Conservation (phyloP, 1,140 invertebrate species). For the Halictus rubicundus region DNA sequence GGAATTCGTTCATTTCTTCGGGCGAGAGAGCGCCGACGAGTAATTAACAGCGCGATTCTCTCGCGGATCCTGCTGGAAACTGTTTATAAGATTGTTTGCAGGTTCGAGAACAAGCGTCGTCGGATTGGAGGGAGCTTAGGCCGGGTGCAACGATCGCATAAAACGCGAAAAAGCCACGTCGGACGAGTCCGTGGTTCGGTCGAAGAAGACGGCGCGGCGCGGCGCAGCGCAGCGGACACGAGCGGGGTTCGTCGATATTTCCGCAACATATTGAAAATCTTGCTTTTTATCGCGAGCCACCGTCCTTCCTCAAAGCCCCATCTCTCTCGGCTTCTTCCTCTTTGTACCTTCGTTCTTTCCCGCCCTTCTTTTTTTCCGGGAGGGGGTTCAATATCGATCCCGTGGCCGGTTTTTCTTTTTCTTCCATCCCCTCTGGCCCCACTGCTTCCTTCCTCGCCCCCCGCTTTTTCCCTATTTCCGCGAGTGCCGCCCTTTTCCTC, state of each 20-base stretch:
- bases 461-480: constrained; percentile 54
- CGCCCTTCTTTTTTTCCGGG: constrained; percentile 49
- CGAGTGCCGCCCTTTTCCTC: constrained; percentile 66
- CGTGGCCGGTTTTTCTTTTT: constrained; percentile 59
- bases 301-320: constrained; percentile 59
- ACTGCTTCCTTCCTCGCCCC: constrained; percentile 2
- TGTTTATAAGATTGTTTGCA: too few species aligned
- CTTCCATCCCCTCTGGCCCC: constrained; percentile 6
- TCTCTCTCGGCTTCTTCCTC: constrained; percentile 57
- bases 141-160: neutral
- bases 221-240: too few species aligned
- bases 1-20: too few species aligned
- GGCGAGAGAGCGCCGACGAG: too few species aligned
- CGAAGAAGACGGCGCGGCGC: neutral
- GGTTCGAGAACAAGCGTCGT: too few species aligned
- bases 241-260: neutral
- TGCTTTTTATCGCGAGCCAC: constrained; percentile 56
- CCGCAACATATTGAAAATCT: constrained; percentile 53
- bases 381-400: constrained; percentile 61
- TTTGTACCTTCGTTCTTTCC: constrained; percentile 59
- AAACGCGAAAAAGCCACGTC: neutral
- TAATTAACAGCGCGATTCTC: too few species aligned
- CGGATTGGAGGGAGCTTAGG: too few species aligned
- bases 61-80: too few species aligned
- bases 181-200: neutral